Evolutionary conservation across 2,888 invertebrate genomes (phyloP).

Genomic region (Caenorhabditis auriculariae): DNA sequence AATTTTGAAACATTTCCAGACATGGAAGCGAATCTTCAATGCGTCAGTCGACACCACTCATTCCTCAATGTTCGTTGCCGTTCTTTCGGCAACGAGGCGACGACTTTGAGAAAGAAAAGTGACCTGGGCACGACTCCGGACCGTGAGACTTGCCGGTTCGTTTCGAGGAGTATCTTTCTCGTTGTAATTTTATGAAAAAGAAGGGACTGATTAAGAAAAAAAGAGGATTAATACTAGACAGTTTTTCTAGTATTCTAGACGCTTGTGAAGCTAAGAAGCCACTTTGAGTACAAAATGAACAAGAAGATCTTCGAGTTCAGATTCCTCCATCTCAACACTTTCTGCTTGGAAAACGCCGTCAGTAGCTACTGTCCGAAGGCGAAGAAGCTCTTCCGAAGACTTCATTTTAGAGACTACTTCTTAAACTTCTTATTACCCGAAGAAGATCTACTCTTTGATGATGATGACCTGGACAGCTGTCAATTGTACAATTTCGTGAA

Average conservation of each 20-base stretch:
- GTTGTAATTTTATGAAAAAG: too few species aligned
- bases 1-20: constrained; percentile 18
- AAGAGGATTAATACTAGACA: too few species aligned
- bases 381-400: constrained; percentile 27
- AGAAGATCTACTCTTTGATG: constrained; percentile 45
- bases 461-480: constrained; percentile 45
- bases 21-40: constrained; percentile 36
- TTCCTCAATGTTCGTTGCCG: constrained; percentile 44
- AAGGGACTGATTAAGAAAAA: too few species aligned
- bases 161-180: too few species aligned
- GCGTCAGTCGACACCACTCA: constrained; percentile 40
- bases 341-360: constrained; percentile 47
- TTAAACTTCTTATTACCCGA: constrained; percentile 38
- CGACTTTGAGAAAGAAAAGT: constrained; percentile 21
- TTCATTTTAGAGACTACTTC: constrained; percentile 47
- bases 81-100: constrained; percentile 42
- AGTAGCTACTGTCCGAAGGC: constrained; percentile 36
- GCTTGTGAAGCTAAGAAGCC: too few species aligned
- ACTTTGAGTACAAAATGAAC: too few species aligned
- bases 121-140: constrained; percentile 17
- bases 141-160: constrained; percentile 23
- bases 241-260: too few species aligned
- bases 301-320: too few species aligned
- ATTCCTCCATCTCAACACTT: constrained; percentile 40
- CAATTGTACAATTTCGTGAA: constrained; percentile 43